Base-by-base conservation (phyloP, 2,888 invertebrate species). In the Torymus tubicola region DNA sequence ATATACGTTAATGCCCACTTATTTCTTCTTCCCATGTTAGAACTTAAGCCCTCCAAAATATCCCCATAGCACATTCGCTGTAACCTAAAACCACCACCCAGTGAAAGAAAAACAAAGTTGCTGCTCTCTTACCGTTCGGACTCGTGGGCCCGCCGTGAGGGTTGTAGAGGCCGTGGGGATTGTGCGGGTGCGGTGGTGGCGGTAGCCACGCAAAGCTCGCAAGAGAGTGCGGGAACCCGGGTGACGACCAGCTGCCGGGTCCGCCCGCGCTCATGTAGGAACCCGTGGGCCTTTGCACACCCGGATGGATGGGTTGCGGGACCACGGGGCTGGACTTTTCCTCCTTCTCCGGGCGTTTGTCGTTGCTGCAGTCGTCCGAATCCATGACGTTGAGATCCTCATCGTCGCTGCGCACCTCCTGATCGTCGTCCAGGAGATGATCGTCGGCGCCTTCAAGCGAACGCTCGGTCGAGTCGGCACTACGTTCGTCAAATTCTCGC, bases 161-260 rank as follows among this genome's bases (percentile, higher is more conserved):
- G 42, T 88, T 87, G 87, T 90, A 90, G 60, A 91, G 88, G 83
- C 89, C 88, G 81, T 90, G 93, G 2, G 92, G 93, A 85, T 93
- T 93, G 31, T 93, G 93, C 14, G 93, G 92, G 57, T 90, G 93
- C 18, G 93, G 93, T 69, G 93, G 93, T 14, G 93, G 93, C 74
- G 93, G 92, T 91, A 95, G 92, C 93, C 94, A 94, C 18, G 94
- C 93, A 84, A 94, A 94, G 80, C 94, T 94, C 21, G 94, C 93
- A 84, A 95, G 85, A 64, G 89, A 88, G 87, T 90, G 90, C 81
- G 90, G 90, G 85, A 90, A 90, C 84, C 90, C 91, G 81, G 91
- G 88, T 73, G 91, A 89, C 82, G 87, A 89, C 87, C 91, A 90
- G 52, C 90, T 77, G 89, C 89, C 78, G 0, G 85, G 94, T 42